A percentile compares a stretch with the other conserved stretches of the same genome.
Evolutionary conservation across 2,113 vertebrate genomes (phyloP).

Genomic region (Oreochromis tanganicae): DNA sequence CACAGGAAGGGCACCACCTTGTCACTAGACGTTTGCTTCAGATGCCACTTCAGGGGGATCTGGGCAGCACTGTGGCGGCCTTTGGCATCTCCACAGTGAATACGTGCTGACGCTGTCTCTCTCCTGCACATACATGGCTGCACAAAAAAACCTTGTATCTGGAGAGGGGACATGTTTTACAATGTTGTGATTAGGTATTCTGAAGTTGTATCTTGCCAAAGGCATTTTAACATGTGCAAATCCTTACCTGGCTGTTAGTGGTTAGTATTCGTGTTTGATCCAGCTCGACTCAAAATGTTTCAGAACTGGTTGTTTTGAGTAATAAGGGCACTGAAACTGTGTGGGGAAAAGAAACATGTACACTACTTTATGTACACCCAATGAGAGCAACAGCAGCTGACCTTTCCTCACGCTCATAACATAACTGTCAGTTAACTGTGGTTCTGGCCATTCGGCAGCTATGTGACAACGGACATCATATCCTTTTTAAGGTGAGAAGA

Average conservation of each 20-base stretch:
- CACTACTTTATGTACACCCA: background rate
- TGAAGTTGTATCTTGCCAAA: background rate
- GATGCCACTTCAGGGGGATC: constrained; percentile 45
- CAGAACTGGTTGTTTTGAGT: background rate
- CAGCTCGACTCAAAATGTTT: background rate
- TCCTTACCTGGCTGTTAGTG: constrained; percentile 8
- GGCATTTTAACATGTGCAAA: constrained; percentile 31
- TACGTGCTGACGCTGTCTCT: constrained; percentile 12
- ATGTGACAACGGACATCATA: constrained; percentile 54
- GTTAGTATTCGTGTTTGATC: constrained; percentile 13
- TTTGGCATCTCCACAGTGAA: constrained; percentile 42
- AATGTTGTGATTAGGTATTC: constrained; percentile 32
- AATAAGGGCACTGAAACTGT: background rate
- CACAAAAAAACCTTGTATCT: background rate
- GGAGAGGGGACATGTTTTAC: background rate
- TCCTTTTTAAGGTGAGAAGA: constrained; percentile 63
- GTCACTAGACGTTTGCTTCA: constrained; percentile 61
- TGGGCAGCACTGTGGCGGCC: constrained; percentile 19
- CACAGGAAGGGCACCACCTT: constrained; percentile 53
- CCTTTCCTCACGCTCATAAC: constrained; percentile 9
- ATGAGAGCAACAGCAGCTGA: constrained; percentile 5
- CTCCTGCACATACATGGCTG: background rate
- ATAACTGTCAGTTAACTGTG: background rate
- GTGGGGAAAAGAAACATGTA: background rate
- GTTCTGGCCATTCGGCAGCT: constrained; percentile 20